phyloP scores from a whole-genome alignment of 2,113 vertebrate species.

The Astatotilapia flaviijosephi region DNA sequence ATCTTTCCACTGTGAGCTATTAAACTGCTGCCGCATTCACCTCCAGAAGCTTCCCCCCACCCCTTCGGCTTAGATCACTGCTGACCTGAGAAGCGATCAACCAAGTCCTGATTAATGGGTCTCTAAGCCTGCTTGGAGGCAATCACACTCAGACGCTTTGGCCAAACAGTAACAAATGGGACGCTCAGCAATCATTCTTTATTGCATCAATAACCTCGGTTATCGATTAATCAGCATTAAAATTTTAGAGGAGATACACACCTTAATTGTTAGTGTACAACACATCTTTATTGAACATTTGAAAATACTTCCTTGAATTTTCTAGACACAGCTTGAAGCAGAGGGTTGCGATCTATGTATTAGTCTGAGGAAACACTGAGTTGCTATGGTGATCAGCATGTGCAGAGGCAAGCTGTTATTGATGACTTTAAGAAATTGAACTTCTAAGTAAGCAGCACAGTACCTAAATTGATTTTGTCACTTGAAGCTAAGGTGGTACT shows the following conservation, averaged over 20 bases:
- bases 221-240: conserved; percentile 39
- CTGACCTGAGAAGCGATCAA: conserved; percentile 49
- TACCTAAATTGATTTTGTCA: conserved; percentile 9
- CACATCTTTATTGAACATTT: neutral
- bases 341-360: neutral
- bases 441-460: neutral
- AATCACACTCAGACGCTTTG: conserved; percentile 33
- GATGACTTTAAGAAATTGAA: conserved; percentile 2
- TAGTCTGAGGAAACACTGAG: neutral
- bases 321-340: neutral
- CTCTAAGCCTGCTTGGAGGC: conserved; percentile 23
- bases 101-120: conserved; percentile 62
- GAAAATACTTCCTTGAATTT: neutral
- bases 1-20: conserved; percentile 39
- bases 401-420: neutral
- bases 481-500: neutral
- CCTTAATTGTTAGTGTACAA: neutral
- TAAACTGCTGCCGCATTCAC: conserved; percentile 35
- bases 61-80: neutral
- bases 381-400: conserved; percentile 7
- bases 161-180: conserved; percentile 37
- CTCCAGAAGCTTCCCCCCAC: conserved; percentile 21
- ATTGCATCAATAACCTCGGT: conserved; percentile 33
- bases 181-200: conserved; percentile 20
- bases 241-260: conserved; percentile 17